phyloP scores from a whole-genome alignment of 2,113 vertebrate species.

The Python bivittatus region DNA sequence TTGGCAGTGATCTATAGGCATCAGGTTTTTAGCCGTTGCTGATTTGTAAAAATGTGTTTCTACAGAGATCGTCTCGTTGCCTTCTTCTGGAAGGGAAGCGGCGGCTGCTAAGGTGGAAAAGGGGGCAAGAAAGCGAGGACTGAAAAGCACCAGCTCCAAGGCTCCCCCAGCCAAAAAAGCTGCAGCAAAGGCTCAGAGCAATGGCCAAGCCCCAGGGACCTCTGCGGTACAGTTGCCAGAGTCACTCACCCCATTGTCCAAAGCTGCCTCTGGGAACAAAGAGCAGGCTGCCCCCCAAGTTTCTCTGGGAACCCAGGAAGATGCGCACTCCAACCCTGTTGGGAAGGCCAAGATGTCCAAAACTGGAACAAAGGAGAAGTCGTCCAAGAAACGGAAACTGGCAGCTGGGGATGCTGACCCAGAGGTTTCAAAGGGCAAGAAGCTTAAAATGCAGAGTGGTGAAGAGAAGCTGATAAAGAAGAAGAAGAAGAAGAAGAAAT shows the following conservation, averaged over 20 bases:
- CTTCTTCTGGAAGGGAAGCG: background rate
- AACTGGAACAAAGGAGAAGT: conserved; percentile 58
- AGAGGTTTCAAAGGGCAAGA: conserved; percentile 67
- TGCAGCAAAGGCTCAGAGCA: conserved; percentile 22
- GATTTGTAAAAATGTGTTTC: background rate
- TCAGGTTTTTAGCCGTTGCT: fast-evolving
- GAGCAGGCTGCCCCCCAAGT: conserved; percentile 32
- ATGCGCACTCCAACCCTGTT: conserved; percentile 48
- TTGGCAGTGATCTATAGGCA: background rate
- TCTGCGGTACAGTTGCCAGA: background rate
- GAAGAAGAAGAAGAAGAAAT: conserved; percentile 42
- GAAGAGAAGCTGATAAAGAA: conserved; percentile 36
- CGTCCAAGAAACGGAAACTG: conserved; percentile 68
- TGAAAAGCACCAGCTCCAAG: conserved; percentile 18
- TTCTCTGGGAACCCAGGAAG: conserved; percentile 56
- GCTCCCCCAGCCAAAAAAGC: conserved; percentile 45
- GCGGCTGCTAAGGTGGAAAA: conserved; percentile 13
- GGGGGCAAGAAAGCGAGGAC: conserved; percentile 8
- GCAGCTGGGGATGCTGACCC: conserved; percentile 25
- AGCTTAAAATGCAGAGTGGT: conserved; percentile 36
- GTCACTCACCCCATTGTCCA: fast-evolving
- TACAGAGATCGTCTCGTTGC: conserved; percentile 28
- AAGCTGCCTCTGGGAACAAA: background rate
- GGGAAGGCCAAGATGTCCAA: conserved; percentile 8
- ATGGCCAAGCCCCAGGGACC: background rate